These are phyloP conservation scores for Ploceus nigricollis DNA, from an alignment of 2,113 vertebrate species.

Conservation along the genomic window DNA sequence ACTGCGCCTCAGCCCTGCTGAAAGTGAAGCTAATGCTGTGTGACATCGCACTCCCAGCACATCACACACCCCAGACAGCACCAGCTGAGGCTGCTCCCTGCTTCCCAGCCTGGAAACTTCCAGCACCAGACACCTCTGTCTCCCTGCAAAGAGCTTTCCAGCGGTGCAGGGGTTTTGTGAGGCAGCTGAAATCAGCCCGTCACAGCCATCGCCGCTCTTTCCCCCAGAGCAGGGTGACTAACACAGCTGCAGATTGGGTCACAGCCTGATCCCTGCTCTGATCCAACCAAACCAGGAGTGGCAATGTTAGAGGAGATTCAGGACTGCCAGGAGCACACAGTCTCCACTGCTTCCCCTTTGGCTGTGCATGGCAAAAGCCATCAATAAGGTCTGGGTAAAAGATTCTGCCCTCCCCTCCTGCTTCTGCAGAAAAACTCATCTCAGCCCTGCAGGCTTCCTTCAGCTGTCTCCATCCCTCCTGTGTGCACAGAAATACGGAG, in stretches of 20 bases:
- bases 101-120: conserved; percentile 9
- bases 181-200: neutral
- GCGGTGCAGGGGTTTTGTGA: neutral
- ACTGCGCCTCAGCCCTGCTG: neutral
- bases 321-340: neutral
- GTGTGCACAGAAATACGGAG: neutral
- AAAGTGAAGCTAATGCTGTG: conserved; percentile 30
- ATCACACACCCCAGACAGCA: neutral
- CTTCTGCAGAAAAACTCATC: neutral
- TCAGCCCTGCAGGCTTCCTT: neutral
- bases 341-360: neutral
- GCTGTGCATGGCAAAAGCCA: neutral
- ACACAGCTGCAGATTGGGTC: neutral
- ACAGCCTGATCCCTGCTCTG: neutral
- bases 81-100: conserved; percentile 54
- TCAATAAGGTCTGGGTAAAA: neutral
- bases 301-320: neutral
- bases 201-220: neutral
- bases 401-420: neutral
- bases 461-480: neutral
- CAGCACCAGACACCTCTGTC: conserved; percentile 7
- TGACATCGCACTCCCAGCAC: conserved; percentile 49
- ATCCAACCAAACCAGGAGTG: neutral
- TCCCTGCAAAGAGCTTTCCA: neutral
- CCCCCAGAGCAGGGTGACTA: neutral